Base-by-base conservation (phyloP, 1,140 invertebrate genomes). In the Anagrus nilaparvatae region DNA sequence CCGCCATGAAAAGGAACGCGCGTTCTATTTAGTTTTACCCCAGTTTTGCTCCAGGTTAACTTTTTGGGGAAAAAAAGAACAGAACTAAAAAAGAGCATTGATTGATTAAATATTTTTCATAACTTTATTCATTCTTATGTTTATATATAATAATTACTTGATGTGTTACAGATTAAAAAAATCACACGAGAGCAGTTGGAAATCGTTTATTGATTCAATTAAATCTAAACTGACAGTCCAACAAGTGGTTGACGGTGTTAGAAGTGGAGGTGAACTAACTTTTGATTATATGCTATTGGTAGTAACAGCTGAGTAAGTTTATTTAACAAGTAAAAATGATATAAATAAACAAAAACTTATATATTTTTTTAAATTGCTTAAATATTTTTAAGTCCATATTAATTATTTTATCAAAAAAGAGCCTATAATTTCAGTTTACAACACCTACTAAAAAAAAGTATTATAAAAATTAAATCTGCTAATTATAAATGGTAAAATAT, bases 221-320 rank as follows among this genome's bases (percentile, higher is more conserved):
- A 71, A 80, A 53, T 84, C 85, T 12, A 80, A 87, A 56, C 63
- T 89, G 47, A 86, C 85, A 6, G 85, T 90, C 18, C 83, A 85
- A 46, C 81, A 88, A 72, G 85, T 91, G 1, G 84, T 91, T 1
- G 82, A 85, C 54, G 78, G 79, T 2, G 84, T 91, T 3, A 66
- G 78, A 34, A 73, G 73, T 24, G 82, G 82, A 10, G 83, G 83
- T n/a, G 73, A 79, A 41, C 65, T 89, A 20, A 84, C 82, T 1
- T 91, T 90, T 61, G 86, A 91, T 65, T 91, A 84, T 58, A 63
- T 89, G 14, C 69, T 82, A 37, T 61, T 89, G 25, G 77, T 87
- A 35, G 69, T 87, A 43, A 80, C 86, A 23, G 85, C 85, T 32
- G 83, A 84, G 83, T 87, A 71, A 77, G 73, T 70, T 40, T 19